Percentiles rank a stretch among this genome's conserved stretches.
phyloP scores from a whole-genome alignment of 2,113 vertebrate genomes.

The Eubucco bourcierii region DNA sequence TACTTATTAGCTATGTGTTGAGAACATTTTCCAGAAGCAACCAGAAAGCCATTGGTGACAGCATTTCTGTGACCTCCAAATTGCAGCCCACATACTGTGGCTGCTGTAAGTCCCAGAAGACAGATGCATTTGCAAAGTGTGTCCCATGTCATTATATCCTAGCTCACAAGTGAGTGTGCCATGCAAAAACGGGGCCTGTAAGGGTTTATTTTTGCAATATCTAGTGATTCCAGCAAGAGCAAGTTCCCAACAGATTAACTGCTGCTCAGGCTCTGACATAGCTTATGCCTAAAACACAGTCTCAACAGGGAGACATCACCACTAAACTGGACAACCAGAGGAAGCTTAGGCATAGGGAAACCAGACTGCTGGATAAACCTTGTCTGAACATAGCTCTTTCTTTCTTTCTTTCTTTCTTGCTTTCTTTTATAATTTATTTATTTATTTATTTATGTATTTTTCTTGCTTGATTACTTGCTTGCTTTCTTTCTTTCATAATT shows the following conservation, averaged over 20 bases:
- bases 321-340: neutral
- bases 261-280: neutral
- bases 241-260: neutral
- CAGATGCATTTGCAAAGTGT: constrained; percentile 33
- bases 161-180: neutral
- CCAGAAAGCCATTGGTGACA: constrained; percentile 29
- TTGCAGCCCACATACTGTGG: constrained; percentile 3
- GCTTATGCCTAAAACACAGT: neutral
- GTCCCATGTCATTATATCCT: neutral
- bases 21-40: constrained; percentile 53
- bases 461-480: too few relatives aligned
- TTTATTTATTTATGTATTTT: too few relatives aligned
- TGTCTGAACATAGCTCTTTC: too few relatives aligned
- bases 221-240: neutral
- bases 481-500: too few relatives aligned
- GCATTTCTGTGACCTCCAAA: constrained; percentile 54
- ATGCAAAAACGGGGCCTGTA: neutral
- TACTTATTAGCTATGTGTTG: constrained; percentile 50
- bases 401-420: too few relatives aligned
- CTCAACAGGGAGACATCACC: neutral
- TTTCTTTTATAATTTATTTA: too few relatives aligned
- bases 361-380: neutral
- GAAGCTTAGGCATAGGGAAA: neutral
- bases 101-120: constrained; percentile 30
- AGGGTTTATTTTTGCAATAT: neutral